Percentiles rank a stretch among this genome's conserved stretches.
phyloP scores from a whole-genome alignment of 2,797 vertebrate species.

The Lagorchestes hirsutus region DNA sequence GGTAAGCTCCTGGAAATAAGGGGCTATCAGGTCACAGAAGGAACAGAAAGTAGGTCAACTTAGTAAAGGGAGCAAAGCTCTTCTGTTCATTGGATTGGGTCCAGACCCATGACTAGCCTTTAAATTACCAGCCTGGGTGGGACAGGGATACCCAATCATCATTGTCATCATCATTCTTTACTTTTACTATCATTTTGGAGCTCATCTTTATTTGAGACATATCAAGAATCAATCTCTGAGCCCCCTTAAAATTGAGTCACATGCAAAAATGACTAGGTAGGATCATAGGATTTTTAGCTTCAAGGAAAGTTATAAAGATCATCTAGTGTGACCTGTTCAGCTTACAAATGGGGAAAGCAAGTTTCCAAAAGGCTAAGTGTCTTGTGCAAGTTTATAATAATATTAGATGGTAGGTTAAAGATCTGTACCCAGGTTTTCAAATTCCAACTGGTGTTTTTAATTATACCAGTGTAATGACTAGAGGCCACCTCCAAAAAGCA shows the following conservation, averaged over 20 bases:
- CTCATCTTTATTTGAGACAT: neutral
- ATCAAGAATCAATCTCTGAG: neutral
- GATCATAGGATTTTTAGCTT: neutral
- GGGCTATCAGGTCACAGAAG: neutral
- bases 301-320: neutral
- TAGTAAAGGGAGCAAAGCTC: neutral
- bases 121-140: neutral
- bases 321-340: neutral
- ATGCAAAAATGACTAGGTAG: neutral
- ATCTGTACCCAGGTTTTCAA: neutral
- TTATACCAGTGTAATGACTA: neutral
- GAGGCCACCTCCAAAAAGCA: neutral
- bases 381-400: neutral
- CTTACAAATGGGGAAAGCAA: neutral
- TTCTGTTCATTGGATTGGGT: neutral
- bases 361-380: neutral
- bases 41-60: neutral
- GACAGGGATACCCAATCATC: neutral
- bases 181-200: neutral
- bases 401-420: neutral
- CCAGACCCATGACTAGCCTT: neutral
- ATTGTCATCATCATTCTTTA: neutral
- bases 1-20: neutral
- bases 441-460: neutral
- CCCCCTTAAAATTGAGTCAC: neutral